Conservation (phyloP, 2,113 vertebrate genomes). For the Corvus hawaiiensis region DNA sequence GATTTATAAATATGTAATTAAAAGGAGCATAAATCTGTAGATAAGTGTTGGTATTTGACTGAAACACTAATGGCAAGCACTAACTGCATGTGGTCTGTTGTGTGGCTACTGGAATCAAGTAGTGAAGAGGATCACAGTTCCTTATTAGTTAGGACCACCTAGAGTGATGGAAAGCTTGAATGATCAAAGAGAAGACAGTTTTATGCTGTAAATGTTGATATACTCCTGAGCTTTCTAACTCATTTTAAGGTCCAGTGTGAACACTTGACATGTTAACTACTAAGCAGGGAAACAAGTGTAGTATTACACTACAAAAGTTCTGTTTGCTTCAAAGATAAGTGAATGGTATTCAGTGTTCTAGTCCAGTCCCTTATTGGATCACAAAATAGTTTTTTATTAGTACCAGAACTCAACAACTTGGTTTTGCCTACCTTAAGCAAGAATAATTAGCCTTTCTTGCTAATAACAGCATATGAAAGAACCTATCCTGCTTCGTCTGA, state of each 20-base stretch:
- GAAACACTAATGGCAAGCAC: background rate
- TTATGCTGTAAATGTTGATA: constrained; percentile 53
- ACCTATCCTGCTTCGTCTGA: background rate
- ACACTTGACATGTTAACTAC: background rate
- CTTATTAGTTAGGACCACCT: constrained; percentile 70
- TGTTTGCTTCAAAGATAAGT: background rate
- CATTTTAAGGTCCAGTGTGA: constrained; percentile 12
- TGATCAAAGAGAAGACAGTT: constrained; percentile 65
- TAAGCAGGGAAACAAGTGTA: background rate
- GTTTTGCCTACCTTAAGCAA: background rate
- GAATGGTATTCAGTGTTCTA: background rate
- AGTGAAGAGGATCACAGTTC: constrained; percentile 45
- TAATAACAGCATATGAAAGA: background rate
- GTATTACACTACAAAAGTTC: background rate
- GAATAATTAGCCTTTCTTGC: background rate
- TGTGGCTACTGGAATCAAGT: constrained; percentile 40
- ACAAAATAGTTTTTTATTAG: background rate
- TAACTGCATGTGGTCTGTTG: constrained; percentile 36
- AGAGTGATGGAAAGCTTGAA: constrained; percentile 57
- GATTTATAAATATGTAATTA: constrained; percentile 4
- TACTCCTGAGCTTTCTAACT: constrained; percentile 48
- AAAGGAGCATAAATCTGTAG: constrained; percentile 1
- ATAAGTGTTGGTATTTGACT: background rate
- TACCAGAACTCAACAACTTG: background rate
- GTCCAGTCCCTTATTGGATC: background rate